Evolutionary conservation across 2,888 invertebrate genomes (phyloP).

Genomic region (Xiphydria camelus): DNA sequence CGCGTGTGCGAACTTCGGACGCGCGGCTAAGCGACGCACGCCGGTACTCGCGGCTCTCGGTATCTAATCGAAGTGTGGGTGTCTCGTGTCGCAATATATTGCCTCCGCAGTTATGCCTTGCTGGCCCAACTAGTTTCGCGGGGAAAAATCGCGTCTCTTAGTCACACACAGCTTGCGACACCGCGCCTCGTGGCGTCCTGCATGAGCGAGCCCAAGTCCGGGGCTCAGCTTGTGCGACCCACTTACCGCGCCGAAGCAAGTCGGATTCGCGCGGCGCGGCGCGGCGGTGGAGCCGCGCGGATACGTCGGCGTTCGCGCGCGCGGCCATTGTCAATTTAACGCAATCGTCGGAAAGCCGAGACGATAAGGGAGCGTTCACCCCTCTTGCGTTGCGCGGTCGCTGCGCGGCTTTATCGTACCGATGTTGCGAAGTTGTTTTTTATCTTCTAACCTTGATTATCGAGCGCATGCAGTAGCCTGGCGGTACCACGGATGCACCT

Average conservation of each 20-base stretch:
- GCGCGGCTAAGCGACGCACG: conserved; percentile 21
- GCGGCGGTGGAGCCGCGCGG: background rate
- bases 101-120: conserved; percentile 43
- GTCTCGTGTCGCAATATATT: conserved; percentile 50
- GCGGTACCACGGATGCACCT: too few species aligned
- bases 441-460: too few species aligned
- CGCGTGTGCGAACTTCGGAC: conserved; percentile 22
- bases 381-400: too few species aligned
- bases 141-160: conserved; percentile 53
- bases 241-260: conserved; percentile 30
- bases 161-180: conserved; percentile 54
- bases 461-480: too few species aligned
- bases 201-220: conserved; percentile 49
- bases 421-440: too few species aligned
- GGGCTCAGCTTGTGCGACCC: conserved; percentile 45
- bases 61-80: conserved; percentile 52
- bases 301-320: background rate
- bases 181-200: conserved; percentile 33
- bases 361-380: too few species aligned
- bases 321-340: background rate
- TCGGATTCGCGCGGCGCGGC: background rate
- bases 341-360: background rate
- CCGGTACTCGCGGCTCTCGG: conserved; percentile 19
- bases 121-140: conserved; percentile 47
- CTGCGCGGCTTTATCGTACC: too few species aligned